Conservation (phyloP, 2,797 vertebrate species). For the Hydrocynus forskahlii region DNA sequence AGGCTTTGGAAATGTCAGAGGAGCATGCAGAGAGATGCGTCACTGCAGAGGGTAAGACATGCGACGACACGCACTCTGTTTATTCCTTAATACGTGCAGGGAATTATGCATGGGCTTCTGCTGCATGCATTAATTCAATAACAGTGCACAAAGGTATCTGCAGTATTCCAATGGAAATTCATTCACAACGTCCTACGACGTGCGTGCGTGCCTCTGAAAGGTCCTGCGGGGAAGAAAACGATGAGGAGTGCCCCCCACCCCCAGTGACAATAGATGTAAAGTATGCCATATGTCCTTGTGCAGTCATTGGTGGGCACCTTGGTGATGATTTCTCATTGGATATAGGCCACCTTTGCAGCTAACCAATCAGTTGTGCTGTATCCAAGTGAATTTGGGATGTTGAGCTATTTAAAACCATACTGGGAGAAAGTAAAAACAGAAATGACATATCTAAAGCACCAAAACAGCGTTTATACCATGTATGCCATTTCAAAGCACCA, state of each 20-base stretch:
- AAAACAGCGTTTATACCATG: neutral
- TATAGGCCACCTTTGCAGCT: constrained; percentile 48
- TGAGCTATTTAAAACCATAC: constrained; percentile 58
- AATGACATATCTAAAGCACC: neutral
- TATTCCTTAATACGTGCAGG: neutral
- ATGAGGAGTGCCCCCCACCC: constrained; percentile 11
- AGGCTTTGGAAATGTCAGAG: neutral
- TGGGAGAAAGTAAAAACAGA: neutral
- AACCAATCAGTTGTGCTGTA: constrained; percentile 75
- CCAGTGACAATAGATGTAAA: constrained; percentile 54
- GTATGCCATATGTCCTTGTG: constrained; percentile 46
- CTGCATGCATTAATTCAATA: neutral
- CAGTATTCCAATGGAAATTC: constrained; percentile 13
- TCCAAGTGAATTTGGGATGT: constrained; percentile 67
- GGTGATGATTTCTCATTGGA: constrained; percentile 69
- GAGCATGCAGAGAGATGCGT: neutral
- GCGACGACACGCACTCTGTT: neutral
- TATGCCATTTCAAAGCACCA: neutral
- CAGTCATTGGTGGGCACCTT: constrained; percentile 57
- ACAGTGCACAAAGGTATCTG: neutral
- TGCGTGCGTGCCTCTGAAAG: neutral
- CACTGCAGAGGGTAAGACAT: neutral
- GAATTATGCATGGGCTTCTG: neutral
- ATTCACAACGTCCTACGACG: constrained; percentile 41
- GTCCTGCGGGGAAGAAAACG: constrained; percentile 31